Base-by-base conservation (phyloP, 2,888 invertebrate genomes). In the Lithophane socia region DNA sequence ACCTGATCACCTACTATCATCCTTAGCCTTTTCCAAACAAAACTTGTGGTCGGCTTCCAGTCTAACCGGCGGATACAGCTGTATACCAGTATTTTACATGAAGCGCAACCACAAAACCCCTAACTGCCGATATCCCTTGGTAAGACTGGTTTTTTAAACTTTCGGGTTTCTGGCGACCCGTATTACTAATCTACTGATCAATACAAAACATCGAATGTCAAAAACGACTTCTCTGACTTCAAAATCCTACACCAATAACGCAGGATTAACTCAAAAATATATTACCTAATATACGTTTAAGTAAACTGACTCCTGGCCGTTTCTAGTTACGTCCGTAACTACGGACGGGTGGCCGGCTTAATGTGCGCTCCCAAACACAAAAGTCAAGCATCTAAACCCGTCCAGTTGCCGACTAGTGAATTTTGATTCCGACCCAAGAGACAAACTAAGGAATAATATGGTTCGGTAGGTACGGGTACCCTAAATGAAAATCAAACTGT, bases 361-460 rank as follows among this genome's bases (percentile, higher is more conserved):
- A 87, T 87, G 75, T 74, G 64, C 73, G 82, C 66, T 75, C 77
- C 24, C 24, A 67, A 82, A 85, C 73, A 78, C 71, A 77, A 82
- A 87, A 85, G 83, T 77, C 79, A 76, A 85, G 80, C 66, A 67
- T 66, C 75, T 76, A 80, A 77, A 16, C 83, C 86, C 73, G 72
- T 86, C 70, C 77, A 77, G 77, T 84, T 73, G 77, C 77, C 79
- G 72, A 82, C 79, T 86, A 79, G 86, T 82, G 86, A 86, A 87
- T 85, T 85, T 86, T 85, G 87, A 86, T 87, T 85, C 49, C 21
- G 42, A 79, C 87, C 77, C 77, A 7, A 56, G 77, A 79, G 87
- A 79, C 76, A 73, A 75, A 81, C 75, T 76, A 80, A 54, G 73
- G 66, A 81, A 71, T 74, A 71, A 70, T 68, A 81, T 21, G 63